phyloP scores from a whole-genome alignment of 92 coral and sea anemone genomes.

The Siderastrea radians region DNA sequence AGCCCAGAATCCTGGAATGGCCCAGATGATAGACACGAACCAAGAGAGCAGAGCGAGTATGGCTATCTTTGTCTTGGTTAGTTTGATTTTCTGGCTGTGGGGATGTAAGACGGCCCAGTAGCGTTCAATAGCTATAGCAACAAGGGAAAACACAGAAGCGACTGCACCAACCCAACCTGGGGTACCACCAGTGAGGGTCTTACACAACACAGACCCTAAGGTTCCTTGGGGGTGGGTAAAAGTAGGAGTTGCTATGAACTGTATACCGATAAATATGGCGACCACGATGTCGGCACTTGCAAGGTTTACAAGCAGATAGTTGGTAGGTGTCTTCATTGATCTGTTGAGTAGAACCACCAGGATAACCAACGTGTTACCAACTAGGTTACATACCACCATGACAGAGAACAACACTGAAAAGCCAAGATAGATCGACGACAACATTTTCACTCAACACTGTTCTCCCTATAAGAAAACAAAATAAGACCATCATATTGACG shows the following conservation, averaged over 20 bases:
- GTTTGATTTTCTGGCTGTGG: not conserved
- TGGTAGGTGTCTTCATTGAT: slow-evolving; percentile 19
- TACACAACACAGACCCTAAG: slow-evolving; percentile 6
- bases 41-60: not conserved
- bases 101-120: slow-evolving; percentile 16
- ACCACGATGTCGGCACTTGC: slow-evolving; percentile 28
- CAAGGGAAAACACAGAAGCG: slow-evolving; percentile 12
- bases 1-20: slow-evolving; percentile 11
- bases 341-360: not conserved
- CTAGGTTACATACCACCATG: not conserved
- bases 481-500: no score
- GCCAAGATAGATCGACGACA: not conserved
- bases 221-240: slow-evolving; percentile 1
- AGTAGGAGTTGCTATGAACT: slow-evolving; percentile 8
- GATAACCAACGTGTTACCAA: not conserved
- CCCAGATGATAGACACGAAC: slow-evolving; percentile 11
- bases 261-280: slow-evolving; percentile 16
- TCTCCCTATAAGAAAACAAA: no score
- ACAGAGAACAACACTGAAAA: not conserved
- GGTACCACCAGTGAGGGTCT: slow-evolving; percentile 16
- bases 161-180: slow-evolving; percentile 34
- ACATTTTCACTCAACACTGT: no score
- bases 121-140: slow-evolving; percentile 34
- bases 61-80: not conserved
- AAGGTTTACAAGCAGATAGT: slow-evolving; percentile 18